Evolutionary conservation across 1,140 invertebrate species (phyloP), one percentile per base, ranked within the genome.

Genomic region (Pemphigus obesinymphae): DNA sequence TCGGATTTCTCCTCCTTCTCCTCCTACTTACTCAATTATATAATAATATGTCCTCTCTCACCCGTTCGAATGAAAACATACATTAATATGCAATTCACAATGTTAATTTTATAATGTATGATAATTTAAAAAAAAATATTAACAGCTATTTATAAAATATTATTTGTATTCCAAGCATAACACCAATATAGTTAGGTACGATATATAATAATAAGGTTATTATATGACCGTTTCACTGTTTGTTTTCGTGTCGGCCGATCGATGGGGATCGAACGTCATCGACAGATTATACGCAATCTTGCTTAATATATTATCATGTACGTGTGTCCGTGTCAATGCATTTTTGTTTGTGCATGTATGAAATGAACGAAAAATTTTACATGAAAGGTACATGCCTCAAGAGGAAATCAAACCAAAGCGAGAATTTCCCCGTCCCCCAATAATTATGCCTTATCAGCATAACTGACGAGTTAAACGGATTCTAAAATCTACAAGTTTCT

Each of bases 111-210:
- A 70, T 70, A 26, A 70, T 70, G 29, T 45, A 45, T 29, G n/a
- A n/a, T n/a, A n/a, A 45, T 45, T 34, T n/a, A 45, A 45, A 70
- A 26, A 26, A 70, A 13, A 70, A 70, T 70, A 29, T 17, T 70
- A 70, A 70, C 45, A 26, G 40, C 68, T 70, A 66, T 66, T 37
- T 63, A 68, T 37, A 37, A 68, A 70, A 70, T 26, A 23, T 70
- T 70, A n/a, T n/a, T 23, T 70, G 37, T 70, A 45, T 70, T 70
- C 45, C 45, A 45, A 70, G 68, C 68, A 26, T 70, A 70, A 70
- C 68, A 70, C 68, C 68, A 70, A 70, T 70, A 26, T 45, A 45
- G 5, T 37, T n/a, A 66, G 20, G 17, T 37, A 37, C n/a, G 1
- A 37, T 66, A 34, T 34, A 37, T 23, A 11, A 13, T 43, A 20